Percentiles rank a stretch among this genome's conserved stretches.
phyloP scores from a whole-genome alignment of 2,888 invertebrate species.

The Drosophila diplacantha region DNA sequence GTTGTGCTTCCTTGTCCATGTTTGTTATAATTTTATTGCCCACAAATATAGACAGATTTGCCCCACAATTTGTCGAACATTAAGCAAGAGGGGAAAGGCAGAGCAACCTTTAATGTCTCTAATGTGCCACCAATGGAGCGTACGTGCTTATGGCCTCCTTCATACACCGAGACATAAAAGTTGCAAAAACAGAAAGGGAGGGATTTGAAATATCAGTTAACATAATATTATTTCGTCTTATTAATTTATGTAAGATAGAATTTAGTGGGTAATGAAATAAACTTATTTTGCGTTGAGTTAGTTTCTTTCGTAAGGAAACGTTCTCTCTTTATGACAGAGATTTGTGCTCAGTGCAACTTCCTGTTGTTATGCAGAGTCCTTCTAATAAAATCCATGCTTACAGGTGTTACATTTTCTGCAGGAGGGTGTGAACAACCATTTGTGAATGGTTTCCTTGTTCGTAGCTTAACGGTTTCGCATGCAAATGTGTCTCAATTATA shows the following conservation, averaged over 20 bases:
- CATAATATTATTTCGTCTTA: background rate
- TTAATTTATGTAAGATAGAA: background rate
- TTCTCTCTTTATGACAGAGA: too few relatives aligned
- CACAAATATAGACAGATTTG: conserved; percentile 26
- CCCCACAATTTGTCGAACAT: conserved; percentile 52
- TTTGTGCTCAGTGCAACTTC: background rate
- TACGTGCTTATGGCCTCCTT: conserved; percentile 49
- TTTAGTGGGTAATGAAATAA: too few relatives aligned
- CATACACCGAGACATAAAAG: background rate
- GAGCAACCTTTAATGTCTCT: conserved; percentile 36
- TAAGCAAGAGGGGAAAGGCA: background rate
- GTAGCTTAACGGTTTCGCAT: background rate
- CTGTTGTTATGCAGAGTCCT: background rate
- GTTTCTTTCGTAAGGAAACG: too few relatives aligned
- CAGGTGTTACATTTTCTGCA: conserved; percentile 8
- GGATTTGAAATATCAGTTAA: background rate
- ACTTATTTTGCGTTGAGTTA: too few relatives aligned
- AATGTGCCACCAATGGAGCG: conserved; percentile 53
- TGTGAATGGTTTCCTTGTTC: conserved; percentile 5
- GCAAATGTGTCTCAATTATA: conserved; percentile 4
- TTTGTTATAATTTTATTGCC: conserved; percentile 45
- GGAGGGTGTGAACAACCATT: conserved; percentile 1
- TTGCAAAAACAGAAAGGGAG: background rate
- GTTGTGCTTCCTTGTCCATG: conserved; percentile 28
- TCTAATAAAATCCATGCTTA: conserved; percentile 20